Evolutionary conservation across 2,113 vertebrate genomes (phyloP), one percentile per base, ranked within the genome.

Genomic region (Sinocyclocheilus anshuiensis): DNA sequence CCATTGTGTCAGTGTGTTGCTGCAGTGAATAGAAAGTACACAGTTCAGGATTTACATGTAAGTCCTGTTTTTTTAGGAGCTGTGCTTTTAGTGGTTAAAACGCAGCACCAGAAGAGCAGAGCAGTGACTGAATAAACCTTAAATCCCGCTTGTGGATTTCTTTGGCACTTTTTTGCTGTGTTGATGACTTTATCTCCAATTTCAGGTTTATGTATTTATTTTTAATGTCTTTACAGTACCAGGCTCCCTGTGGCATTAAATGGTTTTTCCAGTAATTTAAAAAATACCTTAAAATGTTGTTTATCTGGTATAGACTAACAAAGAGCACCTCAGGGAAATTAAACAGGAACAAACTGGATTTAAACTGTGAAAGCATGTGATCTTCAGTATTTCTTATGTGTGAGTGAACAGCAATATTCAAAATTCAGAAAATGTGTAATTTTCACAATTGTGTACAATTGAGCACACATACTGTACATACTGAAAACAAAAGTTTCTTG

Each of bases 241-340:
- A 69, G 76, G 50, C 69, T 81, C 84, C 84, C 83, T 77, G 57
- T 89, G 77, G 79, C 53, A 42, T 77, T 81, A 71, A 89, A 87
- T 85, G 78, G 88, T n/a, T 86, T 88, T 87, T 89, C 86, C 86
- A 85, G 79, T 74, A 80, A 88, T 77, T 87, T 87, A 77, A 76
- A 86, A 53, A 67, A 89, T 81, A 71, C 87, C 74, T 81, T 80
- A 42, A 42, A 80, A 53, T 75, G 82, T 86, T 85, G 61, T 85
- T 87, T 61, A 87, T 77, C 59, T 82, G 50, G 81, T 83, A 84
- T 18, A 71, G 65, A 53, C 53, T 77, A 80, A 65, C 42, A 55
- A 74, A 75, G 33, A 86, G 29, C 59, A 53, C 50, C 42, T 77
- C n/a, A 10, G 81, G 88, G 86, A 89, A 77, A 87, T 88, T 77